A percentile compares a stretch with the other conserved stretches of the same genome.
These are phyloP conservation scores for Hafferia zeledoni DNA, from an alignment of 2,797 vertebrate species.

Conservation along the genomic window DNA sequence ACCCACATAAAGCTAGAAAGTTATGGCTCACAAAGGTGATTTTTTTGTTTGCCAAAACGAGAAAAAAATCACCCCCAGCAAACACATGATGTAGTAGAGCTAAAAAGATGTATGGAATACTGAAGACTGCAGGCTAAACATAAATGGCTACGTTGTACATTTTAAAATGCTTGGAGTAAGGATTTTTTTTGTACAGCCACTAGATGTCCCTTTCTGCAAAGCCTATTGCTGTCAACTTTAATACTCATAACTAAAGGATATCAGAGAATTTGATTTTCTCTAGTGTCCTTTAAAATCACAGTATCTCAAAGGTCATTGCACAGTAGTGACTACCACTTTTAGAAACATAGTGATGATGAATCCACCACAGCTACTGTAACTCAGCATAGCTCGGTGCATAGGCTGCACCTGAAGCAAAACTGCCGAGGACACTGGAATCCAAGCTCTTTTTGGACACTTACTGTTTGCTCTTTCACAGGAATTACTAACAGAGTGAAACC, in stretches of 20 bases:
- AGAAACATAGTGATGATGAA: slow-evolving; percentile 4
- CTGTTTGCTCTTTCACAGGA: slow-evolving; percentile 11
- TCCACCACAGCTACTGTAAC: not conserved
- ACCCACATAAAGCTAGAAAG: not conserved
- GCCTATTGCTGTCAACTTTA: slow-evolving; percentile 39
- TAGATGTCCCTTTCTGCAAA: slow-evolving; percentile 79
- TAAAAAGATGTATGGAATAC: not conserved
- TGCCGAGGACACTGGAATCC: slow-evolving; percentile 18
- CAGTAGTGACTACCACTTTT: slow-evolving; percentile 24
- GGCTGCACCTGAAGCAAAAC: slow-evolving; percentile 43
- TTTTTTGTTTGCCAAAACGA: not conserved
- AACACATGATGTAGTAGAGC: not conserved
- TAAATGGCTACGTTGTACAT: not conserved
- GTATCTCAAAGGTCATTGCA: slow-evolving; percentile 40
- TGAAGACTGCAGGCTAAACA: not conserved
- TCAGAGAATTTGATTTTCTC: slow-evolving; percentile 51
- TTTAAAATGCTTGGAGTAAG: not conserved
- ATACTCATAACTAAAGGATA: slow-evolving; percentile 19
- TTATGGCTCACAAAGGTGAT: not conserved
- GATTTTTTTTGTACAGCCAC: slow-evolving; percentile 58
- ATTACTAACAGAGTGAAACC: slow-evolving; percentile 17
- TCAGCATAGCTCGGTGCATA: slow-evolving; percentile 22
- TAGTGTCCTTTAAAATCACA: slow-evolving; percentile 25
- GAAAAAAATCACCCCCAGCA: not conserved
- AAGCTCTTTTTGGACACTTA: slow-evolving; percentile 37